Evolutionary conservation across 2,888 invertebrate genomes (phyloP).

Genomic region (Mesoligia furuncula): DNA sequence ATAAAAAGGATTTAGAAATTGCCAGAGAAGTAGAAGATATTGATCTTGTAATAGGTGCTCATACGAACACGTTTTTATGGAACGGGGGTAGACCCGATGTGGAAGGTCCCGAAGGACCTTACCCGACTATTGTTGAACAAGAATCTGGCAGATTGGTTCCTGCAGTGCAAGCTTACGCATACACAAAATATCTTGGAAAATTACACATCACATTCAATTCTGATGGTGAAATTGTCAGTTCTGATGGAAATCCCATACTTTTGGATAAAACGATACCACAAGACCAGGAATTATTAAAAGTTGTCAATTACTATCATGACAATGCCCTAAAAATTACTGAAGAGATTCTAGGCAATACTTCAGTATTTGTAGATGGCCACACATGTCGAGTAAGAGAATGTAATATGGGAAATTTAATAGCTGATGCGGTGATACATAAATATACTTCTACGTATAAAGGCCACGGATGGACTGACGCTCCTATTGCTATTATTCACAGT

Average conservation of each 20-base stretch:
- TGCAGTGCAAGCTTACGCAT: constrained; percentile 97
- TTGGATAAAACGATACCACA: constrained; percentile 92
- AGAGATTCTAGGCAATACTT: constrained; percentile 92
- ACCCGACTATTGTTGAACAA: constrained; percentile 94
- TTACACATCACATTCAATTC: constrained; percentile 93
- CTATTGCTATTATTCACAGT: constrained; percentile 94
- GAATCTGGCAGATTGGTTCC: constrained; percentile 93
- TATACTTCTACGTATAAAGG: constrained; percentile 85
- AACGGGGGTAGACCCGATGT: constrained; percentile 92
- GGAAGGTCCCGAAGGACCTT: constrained; percentile 93
- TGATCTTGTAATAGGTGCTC: constrained; percentile 97
- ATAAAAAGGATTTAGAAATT: constrained; percentile 93
- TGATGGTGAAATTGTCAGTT: constrained; percentile 92
- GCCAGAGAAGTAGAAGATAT: constrained; percentile 94
- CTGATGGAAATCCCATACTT: constrained; percentile 94
- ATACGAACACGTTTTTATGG: constrained; percentile 97
- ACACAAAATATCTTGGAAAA: constrained; percentile 97
- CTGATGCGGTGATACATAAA: constrained; percentile 93
- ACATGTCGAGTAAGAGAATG: constrained; percentile 94
- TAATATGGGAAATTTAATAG: constrained; percentile 95
- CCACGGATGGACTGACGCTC: constrained; percentile 94
- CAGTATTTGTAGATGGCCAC: constrained; percentile 93
- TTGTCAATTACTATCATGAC: constrained; percentile 91
- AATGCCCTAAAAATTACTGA: constrained; percentile 89
- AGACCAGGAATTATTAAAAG: constrained; percentile 91